Conservation (phyloP, 1,140 invertebrate species). For the Oryzaephilus surinamensis region DNA sequence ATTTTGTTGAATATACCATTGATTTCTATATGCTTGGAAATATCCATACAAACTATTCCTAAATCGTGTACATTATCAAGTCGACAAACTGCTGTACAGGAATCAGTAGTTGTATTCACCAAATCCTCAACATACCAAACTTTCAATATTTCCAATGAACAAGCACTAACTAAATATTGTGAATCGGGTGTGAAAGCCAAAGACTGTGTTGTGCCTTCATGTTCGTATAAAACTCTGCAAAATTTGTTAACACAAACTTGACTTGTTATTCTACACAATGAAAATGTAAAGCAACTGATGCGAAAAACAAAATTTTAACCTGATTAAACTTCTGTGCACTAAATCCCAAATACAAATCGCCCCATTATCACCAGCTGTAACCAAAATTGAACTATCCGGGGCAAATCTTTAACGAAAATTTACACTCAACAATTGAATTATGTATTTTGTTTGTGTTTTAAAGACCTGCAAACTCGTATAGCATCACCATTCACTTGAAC, state of each 20-base stretch:
- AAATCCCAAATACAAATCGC: constrained; percentile 65
- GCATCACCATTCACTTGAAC: constrained; percentile 53
- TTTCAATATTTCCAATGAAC: constrained; percentile 52
- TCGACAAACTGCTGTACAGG: constrained; percentile 33
- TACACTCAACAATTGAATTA: not conserved
- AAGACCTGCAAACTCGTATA: constrained; percentile 49
- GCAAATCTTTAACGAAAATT: constrained; percentile 45
- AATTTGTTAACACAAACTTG: not conserved
- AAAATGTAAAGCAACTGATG: not conserved
- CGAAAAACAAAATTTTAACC: constrained; percentile 36
- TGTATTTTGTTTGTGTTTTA: not conserved
- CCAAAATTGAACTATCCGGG: constrained; percentile 50
- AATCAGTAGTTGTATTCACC: constrained; percentile 34
- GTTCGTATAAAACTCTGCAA: constrained; percentile 32
- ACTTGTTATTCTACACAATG: too few species aligned
- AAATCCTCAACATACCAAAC: constrained; percentile 49
- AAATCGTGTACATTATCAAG: constrained; percentile 63
- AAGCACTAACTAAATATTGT: constrained; percentile 52
- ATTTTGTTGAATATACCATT: constrained; percentile 31
- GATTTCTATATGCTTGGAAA: constrained; percentile 37
- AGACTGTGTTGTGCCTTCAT: constrained; percentile 55
- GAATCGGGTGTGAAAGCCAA: constrained; percentile 56
- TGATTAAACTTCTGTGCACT: constrained; percentile 47
- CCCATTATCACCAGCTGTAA: constrained; percentile 65
- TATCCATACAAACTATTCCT: constrained; percentile 57